Conservation (phyloP, 2,797 vertebrate genomes). For the Chloroceryle inda region DNA sequence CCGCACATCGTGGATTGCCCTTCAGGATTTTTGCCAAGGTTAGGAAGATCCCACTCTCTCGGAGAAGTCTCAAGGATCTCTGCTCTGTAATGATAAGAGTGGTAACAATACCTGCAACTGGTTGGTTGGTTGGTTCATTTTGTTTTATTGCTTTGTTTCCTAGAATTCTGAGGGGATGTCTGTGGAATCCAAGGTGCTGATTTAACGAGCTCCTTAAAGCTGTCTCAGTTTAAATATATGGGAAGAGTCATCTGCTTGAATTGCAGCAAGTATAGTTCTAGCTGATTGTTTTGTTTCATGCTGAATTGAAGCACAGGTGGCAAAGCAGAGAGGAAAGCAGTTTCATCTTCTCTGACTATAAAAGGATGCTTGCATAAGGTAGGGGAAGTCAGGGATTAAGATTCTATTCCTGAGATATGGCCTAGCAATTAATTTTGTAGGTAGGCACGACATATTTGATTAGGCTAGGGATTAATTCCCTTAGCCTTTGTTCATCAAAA, state of each 20-base stretch:
- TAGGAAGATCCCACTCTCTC: conserved; percentile 83
- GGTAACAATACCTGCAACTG: neutral
- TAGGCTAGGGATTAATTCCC: conserved; percentile 9
- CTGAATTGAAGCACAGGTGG: neutral
- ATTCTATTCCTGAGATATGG: neutral
- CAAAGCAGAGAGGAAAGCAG: neutral
- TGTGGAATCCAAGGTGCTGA: neutral
- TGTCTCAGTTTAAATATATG: neutral
- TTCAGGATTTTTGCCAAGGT: conserved; percentile 81
- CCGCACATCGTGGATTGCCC: conserved; percentile 78
- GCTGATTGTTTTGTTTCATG: neutral
- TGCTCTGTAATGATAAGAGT: conserved; percentile 80
- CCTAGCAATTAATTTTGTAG: neutral
- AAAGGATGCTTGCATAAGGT: neutral
- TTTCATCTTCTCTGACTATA: conserved; percentile 10
- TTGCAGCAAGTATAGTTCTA: neutral
- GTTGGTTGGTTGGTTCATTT: neutral
- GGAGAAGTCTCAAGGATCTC: conserved; percentile 80
- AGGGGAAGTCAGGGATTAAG: neutral
- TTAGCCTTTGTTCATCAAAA: neutral
- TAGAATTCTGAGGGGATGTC: neutral
- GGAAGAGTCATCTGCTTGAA: neutral
- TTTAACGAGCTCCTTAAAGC: neutral
- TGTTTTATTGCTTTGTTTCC: neutral
- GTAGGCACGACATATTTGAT: neutral